Base-by-base conservation (phyloP, 2,113 vertebrate species). In the Cyanoramphus novaezelandiae region DNA sequence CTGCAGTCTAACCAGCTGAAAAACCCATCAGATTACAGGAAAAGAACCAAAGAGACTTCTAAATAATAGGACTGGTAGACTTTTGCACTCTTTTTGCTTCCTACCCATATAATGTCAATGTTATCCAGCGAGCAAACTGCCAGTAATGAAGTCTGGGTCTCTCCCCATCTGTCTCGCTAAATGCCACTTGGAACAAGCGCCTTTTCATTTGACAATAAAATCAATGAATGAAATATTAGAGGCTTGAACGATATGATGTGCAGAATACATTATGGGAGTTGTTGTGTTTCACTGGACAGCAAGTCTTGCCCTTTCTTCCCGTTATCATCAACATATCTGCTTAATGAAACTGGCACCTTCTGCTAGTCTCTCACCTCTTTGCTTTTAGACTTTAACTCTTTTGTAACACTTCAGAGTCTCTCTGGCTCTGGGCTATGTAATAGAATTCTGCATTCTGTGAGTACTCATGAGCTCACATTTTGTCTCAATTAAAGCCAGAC, bases 131-230 rank as follows among this genome's bases (percentile, higher is more conserved):
- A 95, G 78, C 94, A 88, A 88, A 81, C 50, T 86, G 70, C 93
- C 27, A 88, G 96, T 97, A 97, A 97, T 97, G 97, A 98, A 98
- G 97, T 97, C 97, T 96, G 76, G 85, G 93, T 96, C 95, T 97
- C 94, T 97, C 87, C 93, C 88, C 62, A 92, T 97, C 97, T 92
- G 85, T 98, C 97, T 98, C 90, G 95, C 90, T 97, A 98, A 98
- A 98, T 98, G 97, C 97, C 98, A 98, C 93, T 97, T 98, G 98
- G 96, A 98, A 92, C 95, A 93, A 97, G 96, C 5, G 18, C 96
- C 97, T 98, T 98, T 98, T 97, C 95, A 90, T 98, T 97, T 98
- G 98, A 98, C 98, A 98, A 95, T 98, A 98, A 98, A 98, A 98
- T 98, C 98, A 97, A 98, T 98, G 97, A 96, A 84, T 98, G 98